Percentiles rank a stretch among this genome's conserved stretches.
phyloP scores from a whole-genome alignment of 1,140 invertebrate species.

The Tribolium madens region DNA sequence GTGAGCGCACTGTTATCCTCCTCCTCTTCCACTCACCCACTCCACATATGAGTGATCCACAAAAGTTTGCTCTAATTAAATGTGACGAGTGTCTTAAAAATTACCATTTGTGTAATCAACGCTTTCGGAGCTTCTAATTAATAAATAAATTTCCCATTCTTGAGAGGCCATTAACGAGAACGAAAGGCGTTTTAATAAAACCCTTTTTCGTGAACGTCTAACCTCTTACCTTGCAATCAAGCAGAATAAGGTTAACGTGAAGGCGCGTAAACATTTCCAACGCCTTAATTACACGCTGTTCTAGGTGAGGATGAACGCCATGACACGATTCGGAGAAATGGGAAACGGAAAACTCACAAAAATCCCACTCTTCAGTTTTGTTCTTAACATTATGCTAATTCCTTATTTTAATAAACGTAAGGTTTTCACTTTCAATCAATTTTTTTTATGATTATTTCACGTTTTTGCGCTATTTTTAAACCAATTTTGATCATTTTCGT shows the following conservation, averaged over 20 bases:
- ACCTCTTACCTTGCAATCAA: constrained; percentile 52
- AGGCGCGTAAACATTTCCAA: constrained; percentile 54
- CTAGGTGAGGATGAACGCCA: constrained; percentile 38
- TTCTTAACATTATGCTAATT: no score
- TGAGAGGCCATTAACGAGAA: constrained; percentile 49
- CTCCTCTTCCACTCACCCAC: not conserved
- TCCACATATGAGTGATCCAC: constrained; percentile 39
- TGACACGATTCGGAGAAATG: constrained; percentile 40
- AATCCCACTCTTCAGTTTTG: not conserved
- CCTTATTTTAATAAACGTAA: no score
- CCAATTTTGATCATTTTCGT: no score
- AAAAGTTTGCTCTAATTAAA: constrained; percentile 41
- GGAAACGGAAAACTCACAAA: constrained; percentile 8
- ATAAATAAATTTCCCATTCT: constrained; percentile 53
- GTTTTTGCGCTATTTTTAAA: no score
- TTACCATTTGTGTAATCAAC: constrained; percentile 21
- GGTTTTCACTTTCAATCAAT: no score
- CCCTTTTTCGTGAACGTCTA: constrained; percentile 50
- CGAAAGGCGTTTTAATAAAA: constrained; percentile 52
- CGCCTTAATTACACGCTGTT: constrained; percentile 54
- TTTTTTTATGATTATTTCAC: no score
- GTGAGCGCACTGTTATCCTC: constrained; percentile 38
- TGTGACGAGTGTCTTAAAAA: constrained; percentile 31
- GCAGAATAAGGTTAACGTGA: constrained; percentile 53
- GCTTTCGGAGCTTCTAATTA: constrained; percentile 40